Conservation (phyloP, 2,113 vertebrate genomes). For the Pithys albifrons region DNA sequence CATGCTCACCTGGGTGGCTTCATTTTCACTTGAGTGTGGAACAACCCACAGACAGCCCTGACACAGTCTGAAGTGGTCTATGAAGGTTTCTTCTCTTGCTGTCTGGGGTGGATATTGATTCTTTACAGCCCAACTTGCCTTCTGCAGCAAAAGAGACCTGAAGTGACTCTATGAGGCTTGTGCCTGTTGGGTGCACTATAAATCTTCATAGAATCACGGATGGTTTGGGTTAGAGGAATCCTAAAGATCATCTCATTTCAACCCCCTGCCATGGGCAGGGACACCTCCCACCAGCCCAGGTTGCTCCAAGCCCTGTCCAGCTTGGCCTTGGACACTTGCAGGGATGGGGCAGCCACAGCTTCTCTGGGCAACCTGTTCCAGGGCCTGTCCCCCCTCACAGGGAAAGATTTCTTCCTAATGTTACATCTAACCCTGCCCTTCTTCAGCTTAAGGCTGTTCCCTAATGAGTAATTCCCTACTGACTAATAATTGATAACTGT, state of each 20-base stretch:
- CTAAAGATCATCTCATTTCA: rapidly evolving
- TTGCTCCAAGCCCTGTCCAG: neutral
- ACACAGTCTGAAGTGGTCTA: neutral
- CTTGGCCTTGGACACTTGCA: neutral
- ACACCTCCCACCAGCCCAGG: neutral
- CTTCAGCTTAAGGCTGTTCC: neutral
- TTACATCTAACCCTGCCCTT: rapidly evolving
- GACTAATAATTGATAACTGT: neutral
- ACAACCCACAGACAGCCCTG: neutral
- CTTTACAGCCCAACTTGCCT: neutral
- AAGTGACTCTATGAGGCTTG: neutral
- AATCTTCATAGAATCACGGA: neutral
- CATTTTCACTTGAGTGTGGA: neutral
- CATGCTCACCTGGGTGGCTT: neutral
- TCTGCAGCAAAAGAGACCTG: neutral
- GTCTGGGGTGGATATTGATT: neutral
- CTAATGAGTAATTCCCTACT: neutral
- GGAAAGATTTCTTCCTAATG: rapidly evolving
- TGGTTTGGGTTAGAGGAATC: neutral
- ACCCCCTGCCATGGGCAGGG: neutral
- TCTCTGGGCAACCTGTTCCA: neutral
- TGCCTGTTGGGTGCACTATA: neutral
- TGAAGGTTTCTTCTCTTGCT: neutral
- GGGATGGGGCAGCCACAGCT: neutral
- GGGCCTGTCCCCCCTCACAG: neutral